These are phyloP conservation scores for Orchestia grillus DNA, from an alignment of 1,140 invertebrate species.

Conservation along the genomic window DNA sequence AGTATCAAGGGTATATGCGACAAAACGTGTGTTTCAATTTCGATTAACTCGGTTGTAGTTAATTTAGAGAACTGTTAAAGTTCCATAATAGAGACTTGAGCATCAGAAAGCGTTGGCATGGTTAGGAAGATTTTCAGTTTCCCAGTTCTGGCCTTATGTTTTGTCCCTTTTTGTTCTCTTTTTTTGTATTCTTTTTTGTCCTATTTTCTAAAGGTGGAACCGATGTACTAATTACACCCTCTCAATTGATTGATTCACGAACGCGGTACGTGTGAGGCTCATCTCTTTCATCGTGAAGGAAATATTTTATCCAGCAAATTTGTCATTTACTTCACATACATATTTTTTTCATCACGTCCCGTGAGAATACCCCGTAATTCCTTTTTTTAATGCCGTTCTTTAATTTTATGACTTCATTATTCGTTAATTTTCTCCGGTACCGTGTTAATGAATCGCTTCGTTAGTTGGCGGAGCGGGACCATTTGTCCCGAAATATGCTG, in stretches of 20 bases:
- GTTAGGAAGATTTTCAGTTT: no score
- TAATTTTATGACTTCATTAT: not conserved
- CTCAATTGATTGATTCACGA: not conserved
- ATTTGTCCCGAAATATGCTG: not conserved
- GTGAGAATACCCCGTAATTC: not conserved
- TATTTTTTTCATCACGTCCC: not conserved
- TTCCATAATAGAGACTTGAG: no score
- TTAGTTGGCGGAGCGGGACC: not conserved
- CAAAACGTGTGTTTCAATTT: no score
- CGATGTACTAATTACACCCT: not conserved
- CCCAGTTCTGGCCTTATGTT: no score
- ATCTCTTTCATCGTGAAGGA: not conserved
- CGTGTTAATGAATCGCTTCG: not conserved
- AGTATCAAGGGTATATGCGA: no score
- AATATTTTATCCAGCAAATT: not conserved
- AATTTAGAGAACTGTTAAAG: no score
- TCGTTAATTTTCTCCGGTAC: not conserved
- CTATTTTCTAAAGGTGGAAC: no score
- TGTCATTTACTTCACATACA: not conserved
- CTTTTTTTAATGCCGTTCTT: not conserved
- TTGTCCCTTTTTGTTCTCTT: no score
- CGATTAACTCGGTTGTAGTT: no score
- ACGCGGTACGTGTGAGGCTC: not conserved
- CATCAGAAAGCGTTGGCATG: no score
- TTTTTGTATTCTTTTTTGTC: no score